A percentile compares a stretch with the other conserved stretches of the same genome.
Conservation (phyloP, 2,888 invertebrate species). For the Brassicogethes aeneus region DNA sequence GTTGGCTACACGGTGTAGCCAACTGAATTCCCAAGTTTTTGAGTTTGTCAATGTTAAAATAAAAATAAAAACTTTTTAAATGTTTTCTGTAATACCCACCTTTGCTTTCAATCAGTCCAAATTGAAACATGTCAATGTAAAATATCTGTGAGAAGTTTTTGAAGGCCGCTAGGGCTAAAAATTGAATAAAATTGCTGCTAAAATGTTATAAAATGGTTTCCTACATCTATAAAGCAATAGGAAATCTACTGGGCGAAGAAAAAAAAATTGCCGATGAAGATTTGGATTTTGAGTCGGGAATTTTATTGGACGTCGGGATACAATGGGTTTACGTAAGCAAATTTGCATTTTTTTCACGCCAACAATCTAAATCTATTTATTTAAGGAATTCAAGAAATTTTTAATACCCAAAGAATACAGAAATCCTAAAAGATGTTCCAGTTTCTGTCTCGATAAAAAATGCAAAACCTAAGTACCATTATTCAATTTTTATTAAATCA, state of each 20-base stretch:
- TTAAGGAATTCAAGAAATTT: neutral
- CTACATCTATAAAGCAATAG: neutral
- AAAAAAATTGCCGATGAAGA: neutral
- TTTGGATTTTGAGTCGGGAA: neutral
- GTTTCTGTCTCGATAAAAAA: neutral
- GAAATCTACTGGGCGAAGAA: neutral
- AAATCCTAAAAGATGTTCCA: neutral
- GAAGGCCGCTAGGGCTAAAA: too few species aligned
- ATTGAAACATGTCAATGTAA: too few species aligned
- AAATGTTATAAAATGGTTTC: neutral
- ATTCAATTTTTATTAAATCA: neutral
- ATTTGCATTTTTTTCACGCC: too few species aligned
- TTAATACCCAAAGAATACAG: neutral
- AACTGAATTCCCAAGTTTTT: too few species aligned
- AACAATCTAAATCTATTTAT: too few species aligned
- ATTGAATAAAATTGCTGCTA: too few species aligned
- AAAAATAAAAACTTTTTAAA: too few species aligned
- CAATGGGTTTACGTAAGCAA: neutral
- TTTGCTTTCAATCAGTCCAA: too few species aligned
- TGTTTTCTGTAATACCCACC: too few species aligned
- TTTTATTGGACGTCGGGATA: neutral
- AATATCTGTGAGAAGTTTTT: too few species aligned
- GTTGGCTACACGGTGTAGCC: too few species aligned
- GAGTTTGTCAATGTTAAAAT: too few species aligned
- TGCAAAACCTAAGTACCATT: neutral